A percentile compares a stretch with the other conserved stretches of the same genome.
These are phyloP conservation scores for Drosophila mojavensis DNA, from an alignment of 1,140 invertebrate genomes.

Conservation along the genomic window DNA sequence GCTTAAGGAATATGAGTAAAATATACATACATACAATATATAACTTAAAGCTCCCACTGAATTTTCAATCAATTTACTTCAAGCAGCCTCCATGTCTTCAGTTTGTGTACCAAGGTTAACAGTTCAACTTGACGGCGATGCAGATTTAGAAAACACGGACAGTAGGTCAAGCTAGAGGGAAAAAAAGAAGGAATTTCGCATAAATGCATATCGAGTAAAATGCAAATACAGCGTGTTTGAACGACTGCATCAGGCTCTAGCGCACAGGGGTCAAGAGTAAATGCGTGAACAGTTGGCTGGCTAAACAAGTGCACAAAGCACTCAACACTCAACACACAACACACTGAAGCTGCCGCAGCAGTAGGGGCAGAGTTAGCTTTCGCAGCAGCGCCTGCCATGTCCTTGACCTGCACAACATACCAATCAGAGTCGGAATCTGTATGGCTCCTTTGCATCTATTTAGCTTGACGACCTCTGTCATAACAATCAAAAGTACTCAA, in stretches of 20 bases:
- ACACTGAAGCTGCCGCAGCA: background rate
- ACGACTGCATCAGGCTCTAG: conserved; percentile 3
- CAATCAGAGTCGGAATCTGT: background rate
- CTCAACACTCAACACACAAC: background rate
- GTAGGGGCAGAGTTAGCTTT: background rate
- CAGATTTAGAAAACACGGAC: background rate
- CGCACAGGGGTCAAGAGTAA: conserved; percentile 13
- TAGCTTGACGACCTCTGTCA: background rate
- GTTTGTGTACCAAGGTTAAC: background rate
- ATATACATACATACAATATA: no score
- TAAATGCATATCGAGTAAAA: conserved; percentile 9
- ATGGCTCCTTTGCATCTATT: background rate
- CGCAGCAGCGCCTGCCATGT: background rate
- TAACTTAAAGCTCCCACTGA: no score
- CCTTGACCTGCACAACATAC: background rate
- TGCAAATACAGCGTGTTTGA: conserved; percentile 20
- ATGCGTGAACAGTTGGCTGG: conserved; percentile 12
- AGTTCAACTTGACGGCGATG: background rate
- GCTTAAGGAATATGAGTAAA: no score
- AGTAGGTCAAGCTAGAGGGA: background rate
- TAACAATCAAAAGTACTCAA: background rate
- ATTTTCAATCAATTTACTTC: no score
- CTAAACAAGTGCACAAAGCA: conserved; percentile 8
- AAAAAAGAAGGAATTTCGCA: background rate
- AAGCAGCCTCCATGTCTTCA: no score